Conservation (phyloP, 1,140 invertebrate genomes). For the Armadillidium nasatum region DNA sequence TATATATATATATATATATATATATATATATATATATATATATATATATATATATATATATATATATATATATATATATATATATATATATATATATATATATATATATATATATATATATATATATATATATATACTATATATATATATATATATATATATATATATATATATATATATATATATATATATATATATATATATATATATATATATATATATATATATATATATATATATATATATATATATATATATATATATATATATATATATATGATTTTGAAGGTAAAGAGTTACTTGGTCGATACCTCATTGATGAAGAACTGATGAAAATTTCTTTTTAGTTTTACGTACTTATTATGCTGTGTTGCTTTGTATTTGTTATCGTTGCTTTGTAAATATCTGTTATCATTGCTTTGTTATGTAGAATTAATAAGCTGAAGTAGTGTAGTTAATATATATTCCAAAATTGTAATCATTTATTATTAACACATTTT, state of each 20-base stretch:
- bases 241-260: neutral
- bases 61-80: slow-evolving; percentile 16
- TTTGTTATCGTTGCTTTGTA: neutral
- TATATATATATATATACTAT: slow-evolving; percentile 10
- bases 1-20: slow-evolving; percentile 19
- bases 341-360: neutral
- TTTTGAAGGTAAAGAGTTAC: neutral
- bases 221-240: neutral
- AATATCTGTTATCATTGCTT: too few relatives aligned
- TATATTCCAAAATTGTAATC: neutral
- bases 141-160: neutral
- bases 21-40: slow-evolving; percentile 26
- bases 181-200: slow-evolving; percentile 5
- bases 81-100: slow-evolving; percentile 11
- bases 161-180: neutral
- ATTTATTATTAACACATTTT: neutral
- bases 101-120: slow-evolving; percentile 14
- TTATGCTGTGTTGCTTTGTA: too few relatives aligned
- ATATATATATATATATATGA: neutral
- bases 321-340: neutral
- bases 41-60: slow-evolving; percentile 28
- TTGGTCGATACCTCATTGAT: neutral
- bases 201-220: neutral
- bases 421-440: too few relatives aligned
- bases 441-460: neutral